Conservation (phyloP, 2,797 vertebrate species). For the Meda fulgida region DNA sequence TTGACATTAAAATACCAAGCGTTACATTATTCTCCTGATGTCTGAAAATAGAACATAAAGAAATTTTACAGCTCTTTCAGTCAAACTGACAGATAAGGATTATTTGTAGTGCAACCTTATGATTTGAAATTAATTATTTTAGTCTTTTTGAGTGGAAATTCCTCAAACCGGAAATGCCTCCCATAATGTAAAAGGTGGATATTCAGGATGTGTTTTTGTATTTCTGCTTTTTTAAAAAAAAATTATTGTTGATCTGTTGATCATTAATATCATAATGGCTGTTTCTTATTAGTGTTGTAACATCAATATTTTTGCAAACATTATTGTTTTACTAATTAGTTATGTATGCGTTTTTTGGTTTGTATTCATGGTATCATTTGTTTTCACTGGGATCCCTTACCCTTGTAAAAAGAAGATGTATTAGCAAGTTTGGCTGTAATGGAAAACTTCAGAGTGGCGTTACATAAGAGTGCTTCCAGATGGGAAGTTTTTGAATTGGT, state of each 20-base stretch:
- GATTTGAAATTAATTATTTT: too few relatives aligned
- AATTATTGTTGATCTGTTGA: too few relatives aligned
- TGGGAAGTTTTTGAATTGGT: constrained; percentile 57
- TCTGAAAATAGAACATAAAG: too few relatives aligned
- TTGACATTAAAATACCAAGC: too few relatives aligned
- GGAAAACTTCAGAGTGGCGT: constrained; percentile 68
- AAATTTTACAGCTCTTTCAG: too few relatives aligned
- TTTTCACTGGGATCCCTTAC: neutral
- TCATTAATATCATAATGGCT: neutral
- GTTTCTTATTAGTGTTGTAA: neutral
- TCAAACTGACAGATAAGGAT: too few relatives aligned
- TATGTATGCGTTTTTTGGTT: neutral
- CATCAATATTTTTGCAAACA: neutral
- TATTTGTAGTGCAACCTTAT: too few relatives aligned
- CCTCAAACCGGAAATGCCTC: too few relatives aligned
- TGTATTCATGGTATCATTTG: neutral
- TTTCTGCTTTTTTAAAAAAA: too few relatives aligned
- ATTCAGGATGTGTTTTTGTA: neutral
- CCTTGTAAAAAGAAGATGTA: constrained; percentile 63
- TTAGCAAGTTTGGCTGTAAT: constrained; percentile 61
- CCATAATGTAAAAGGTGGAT: neutral
- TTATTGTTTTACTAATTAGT: neutral
- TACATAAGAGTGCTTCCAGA: constrained; percentile 74
- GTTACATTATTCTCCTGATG: too few relatives aligned
- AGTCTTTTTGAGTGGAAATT: too few relatives aligned